Conservation (phyloP, 2,797 vertebrate genomes). For the Semotilus atromaculatus region DNA sequence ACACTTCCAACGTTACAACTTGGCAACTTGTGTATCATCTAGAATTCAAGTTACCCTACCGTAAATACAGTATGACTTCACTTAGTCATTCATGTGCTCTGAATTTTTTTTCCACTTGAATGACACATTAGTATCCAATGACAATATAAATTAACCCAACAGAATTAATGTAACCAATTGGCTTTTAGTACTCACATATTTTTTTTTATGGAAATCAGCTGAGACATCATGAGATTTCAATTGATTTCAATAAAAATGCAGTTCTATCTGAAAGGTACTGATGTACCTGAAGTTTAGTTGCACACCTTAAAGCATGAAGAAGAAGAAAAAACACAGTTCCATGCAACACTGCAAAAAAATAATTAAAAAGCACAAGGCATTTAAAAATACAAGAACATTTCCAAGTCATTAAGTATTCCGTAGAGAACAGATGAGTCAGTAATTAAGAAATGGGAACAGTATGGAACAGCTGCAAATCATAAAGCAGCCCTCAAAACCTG, state of each 20-base stretch:
- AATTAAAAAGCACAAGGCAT: constrained; percentile 11
- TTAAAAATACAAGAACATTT: constrained; percentile 13
- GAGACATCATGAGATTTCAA: not conserved
- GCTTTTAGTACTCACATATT: not conserved
- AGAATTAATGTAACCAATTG: not conserved
- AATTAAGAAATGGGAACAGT: constrained; percentile 16
- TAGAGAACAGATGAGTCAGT: constrained; percentile 2
- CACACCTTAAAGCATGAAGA: not conserved
- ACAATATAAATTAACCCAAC: not conserved
- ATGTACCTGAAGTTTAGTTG: not conserved
- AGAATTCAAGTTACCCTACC: too few species aligned
- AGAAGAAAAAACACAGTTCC: not conserved
- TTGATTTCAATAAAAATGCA: not conserved
- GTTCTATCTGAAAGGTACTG: not conserved
- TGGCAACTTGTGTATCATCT: not conserved
- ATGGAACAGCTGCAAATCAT: not conserved
- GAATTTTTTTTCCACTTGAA: not conserved
- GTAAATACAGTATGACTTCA: not conserved
- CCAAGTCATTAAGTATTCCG: constrained; percentile 18
- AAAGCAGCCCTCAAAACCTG: not conserved
- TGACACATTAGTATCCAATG: not conserved
- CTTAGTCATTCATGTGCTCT: not conserved
- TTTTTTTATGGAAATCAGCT: not conserved
- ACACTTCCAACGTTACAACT: too few species aligned
- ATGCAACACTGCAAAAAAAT: not conserved